A percentile compares a stretch with the other conserved stretches of the same genome.
Conservation (phyloP, 1,140 invertebrate genomes). For the Drosophila tani region DNA sequence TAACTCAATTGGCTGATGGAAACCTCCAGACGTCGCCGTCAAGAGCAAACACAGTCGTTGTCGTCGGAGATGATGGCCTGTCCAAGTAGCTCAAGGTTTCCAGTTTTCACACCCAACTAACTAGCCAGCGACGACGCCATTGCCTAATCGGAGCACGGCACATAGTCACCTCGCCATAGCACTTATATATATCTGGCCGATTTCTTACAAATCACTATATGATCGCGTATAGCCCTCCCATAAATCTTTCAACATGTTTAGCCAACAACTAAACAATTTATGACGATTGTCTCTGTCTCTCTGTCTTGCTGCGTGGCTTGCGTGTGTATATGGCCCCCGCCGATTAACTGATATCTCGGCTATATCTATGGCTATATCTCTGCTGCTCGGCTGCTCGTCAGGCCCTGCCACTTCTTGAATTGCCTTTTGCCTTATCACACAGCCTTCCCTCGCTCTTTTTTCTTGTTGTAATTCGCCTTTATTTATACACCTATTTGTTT, state of each 20-base stretch:
- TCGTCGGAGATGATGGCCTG: neutral
- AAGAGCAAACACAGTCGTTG: constrained; percentile 22
- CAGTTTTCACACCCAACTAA: constrained; percentile 58
- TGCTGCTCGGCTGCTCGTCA: constrained; percentile 32
- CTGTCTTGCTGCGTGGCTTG: constrained; percentile 2
- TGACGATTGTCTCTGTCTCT: constrained; percentile 61
- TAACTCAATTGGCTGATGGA: constrained; percentile 18
- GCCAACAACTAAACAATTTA: constrained; percentile 82
- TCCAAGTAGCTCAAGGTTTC: constrained; percentile 72
- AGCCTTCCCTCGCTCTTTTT: constrained; percentile 3
- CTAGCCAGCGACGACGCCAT: constrained; percentile 59
- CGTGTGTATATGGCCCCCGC: constrained; percentile 22
- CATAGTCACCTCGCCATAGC: constrained; percentile 16
- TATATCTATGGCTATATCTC: constrained; percentile 53
- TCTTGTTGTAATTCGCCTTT: constrained; percentile 55
- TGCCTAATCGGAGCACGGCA: constrained; percentile 56
- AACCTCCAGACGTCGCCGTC: constrained; percentile 18
- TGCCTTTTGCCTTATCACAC: constrained; percentile 23
- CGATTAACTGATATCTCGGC: constrained; percentile 73
- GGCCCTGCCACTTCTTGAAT: constrained; percentile 52
- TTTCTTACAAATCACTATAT: constrained; percentile 82
- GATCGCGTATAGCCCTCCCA: constrained; percentile 56
- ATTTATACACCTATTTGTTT: constrained; percentile 83
- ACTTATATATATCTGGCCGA: constrained; percentile 61
- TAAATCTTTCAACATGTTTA: constrained; percentile 83